Percentiles rank a stretch among this genome's conserved stretches.
These are phyloP conservation scores for Chymomyza procnemis DNA, from an alignment of 2,888 invertebrate species.

Conservation along the genomic window DNA sequence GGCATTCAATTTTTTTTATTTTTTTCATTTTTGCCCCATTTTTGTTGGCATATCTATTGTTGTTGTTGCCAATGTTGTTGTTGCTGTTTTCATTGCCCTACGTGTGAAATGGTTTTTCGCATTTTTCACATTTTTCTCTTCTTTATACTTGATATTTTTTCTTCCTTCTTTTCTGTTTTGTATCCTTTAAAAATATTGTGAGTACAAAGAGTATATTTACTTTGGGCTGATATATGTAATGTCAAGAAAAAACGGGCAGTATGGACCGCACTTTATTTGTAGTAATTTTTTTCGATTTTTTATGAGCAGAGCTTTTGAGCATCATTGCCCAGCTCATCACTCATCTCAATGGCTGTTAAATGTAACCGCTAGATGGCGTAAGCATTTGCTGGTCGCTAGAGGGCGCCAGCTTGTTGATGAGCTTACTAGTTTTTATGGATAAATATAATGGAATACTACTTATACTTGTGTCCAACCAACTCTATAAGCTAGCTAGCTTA, in stretches of 20 bases:
- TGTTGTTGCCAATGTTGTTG: not conserved
- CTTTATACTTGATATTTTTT: slow-evolving; percentile 24
- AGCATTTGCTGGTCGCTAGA: too few relatives aligned
- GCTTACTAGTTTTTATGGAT: too few relatives aligned
- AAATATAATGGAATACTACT: too few relatives aligned
- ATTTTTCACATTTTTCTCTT: slow-evolving; percentile 28
- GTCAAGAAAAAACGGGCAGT: not conserved
- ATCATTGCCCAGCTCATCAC: too few relatives aligned
- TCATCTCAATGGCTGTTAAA: too few relatives aligned
- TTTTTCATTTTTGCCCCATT: not conserved
- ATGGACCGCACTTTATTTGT: not conserved
- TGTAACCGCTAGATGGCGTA: too few relatives aligned
- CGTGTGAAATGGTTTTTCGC: slow-evolving; percentile 20
- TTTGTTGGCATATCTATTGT: slow-evolving; percentile 1
- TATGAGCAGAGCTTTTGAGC: too few relatives aligned
- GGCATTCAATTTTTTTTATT: slow-evolving; percentile 11
- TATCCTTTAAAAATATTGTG: not conserved
- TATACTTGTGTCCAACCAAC: too few relatives aligned
- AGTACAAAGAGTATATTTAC: not conserved
- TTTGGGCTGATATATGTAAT: not conserved
- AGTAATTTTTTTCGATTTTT: too few relatives aligned
- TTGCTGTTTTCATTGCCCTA: not conserved
- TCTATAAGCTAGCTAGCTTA: too few relatives aligned
- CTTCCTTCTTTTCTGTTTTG: not conserved
- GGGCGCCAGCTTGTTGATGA: too few relatives aligned